Conservation (phyloP, 2,888 invertebrate species). For the Autographa pulchrina region DNA sequence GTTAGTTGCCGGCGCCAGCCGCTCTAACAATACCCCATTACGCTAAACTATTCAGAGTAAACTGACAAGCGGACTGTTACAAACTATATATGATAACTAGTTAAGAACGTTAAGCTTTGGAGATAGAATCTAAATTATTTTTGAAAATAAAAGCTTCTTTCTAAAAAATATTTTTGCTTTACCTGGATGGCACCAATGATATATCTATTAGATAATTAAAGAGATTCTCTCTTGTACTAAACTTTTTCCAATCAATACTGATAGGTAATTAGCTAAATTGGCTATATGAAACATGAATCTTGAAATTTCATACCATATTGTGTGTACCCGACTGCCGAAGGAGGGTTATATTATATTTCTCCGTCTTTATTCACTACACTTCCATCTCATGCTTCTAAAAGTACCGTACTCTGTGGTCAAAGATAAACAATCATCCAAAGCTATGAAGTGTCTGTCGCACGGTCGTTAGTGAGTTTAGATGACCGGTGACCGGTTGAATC, state of each 20-base stretch:
- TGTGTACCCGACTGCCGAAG: too few species aligned
- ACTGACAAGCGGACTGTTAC: conserved; percentile 50
- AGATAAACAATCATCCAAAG: conserved; percentile 58
- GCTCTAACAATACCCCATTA: conserved; percentile 74
- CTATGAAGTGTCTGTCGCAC: conserved; percentile 48
- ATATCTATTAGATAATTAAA: neutral
- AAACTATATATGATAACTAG: conserved; percentile 36
- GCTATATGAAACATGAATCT: too few species aligned
- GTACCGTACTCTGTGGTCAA: conserved; percentile 44
- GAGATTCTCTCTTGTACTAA: too few species aligned
- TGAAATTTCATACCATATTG: too few species aligned
- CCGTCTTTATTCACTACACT: neutral
- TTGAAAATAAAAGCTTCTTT: neutral
- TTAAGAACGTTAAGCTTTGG: neutral
- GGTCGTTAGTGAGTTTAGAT: conserved; percentile 49
- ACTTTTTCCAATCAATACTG: too few species aligned
- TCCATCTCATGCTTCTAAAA: conserved; percentile 15
- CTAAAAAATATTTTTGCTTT: neutral
- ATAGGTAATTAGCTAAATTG: too few species aligned
- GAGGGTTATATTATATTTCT: too few species aligned
- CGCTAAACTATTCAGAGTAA: conserved; percentile 63
- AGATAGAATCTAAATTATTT: conserved; percentile 1
- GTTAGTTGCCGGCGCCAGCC: conserved; percentile 65
- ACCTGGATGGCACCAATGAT: conserved; percentile 10
- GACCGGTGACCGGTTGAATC: conserved; percentile 52